A percentile compares a stretch with the other conserved stretches of the same genome.
phyloP scores from a whole-genome alignment of 2,113 vertebrate species.

The Zosterops lateralis region DNA sequence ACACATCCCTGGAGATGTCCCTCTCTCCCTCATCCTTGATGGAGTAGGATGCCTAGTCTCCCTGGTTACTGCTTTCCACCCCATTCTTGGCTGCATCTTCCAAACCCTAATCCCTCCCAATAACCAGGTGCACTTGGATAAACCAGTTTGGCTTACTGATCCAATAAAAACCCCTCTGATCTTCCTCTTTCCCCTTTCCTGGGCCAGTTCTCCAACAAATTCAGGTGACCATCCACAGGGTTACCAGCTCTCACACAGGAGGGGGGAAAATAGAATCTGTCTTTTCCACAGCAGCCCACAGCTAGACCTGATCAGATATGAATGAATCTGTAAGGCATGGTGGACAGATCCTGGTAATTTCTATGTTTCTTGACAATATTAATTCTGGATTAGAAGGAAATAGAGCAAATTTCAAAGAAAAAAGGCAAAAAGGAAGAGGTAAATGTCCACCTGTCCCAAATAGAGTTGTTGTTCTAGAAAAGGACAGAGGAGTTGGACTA shows the following conservation, averaged over 20 bases:
- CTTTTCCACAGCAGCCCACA: not conserved
- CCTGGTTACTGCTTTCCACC: not conserved
- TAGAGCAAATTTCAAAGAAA: not conserved
- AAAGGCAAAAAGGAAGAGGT: not conserved
- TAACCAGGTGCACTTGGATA: not conserved
- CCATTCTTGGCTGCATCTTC: not conserved
- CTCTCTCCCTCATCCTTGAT: not conserved
- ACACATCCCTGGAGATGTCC: not conserved
- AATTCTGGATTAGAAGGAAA: not conserved
- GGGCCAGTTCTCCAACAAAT: not conserved
- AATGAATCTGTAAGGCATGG: not conserved
- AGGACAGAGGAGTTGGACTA: not conserved
- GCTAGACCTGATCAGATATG: not conserved
- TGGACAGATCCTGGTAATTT: not conserved
- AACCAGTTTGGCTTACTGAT: not conserved
- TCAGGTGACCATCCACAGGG: not conserved
- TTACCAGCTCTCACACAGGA: not conserved
- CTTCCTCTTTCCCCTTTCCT: not conserved
- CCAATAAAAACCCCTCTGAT: not conserved
- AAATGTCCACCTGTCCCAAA: not conserved
- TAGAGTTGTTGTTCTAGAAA: not conserved
- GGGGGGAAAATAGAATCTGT: not conserved
- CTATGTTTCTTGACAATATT: not conserved
- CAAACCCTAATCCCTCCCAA: not conserved
- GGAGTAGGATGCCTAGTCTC: rapidly evolving